Base-by-base conservation (phyloP, 1,140 invertebrate species). In the Laodelphax striatellus region DNA sequence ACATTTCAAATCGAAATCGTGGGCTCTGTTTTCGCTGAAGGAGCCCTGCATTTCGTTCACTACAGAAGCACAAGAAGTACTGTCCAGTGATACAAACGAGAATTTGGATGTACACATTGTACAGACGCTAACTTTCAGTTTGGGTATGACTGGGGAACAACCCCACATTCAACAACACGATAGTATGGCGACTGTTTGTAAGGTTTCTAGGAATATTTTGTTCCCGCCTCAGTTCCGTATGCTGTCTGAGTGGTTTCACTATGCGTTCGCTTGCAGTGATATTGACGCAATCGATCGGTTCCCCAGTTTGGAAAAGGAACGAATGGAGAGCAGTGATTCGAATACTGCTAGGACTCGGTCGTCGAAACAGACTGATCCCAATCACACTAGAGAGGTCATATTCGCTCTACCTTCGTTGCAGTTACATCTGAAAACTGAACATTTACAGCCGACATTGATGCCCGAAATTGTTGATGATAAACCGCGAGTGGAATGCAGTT, bases 1-100 rank as follows among this genome's bases (percentile, higher is more conserved):
- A 67, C 97, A 97, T 74, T 96, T 98, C 73, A 94, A 94, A 65
- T 87, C 93, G 28, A 97, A 97, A 75, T 94, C 88, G 2, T 98
- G 95, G 94, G 94, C 94, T 1, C 70, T 97, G 28, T 98, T 98
- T 72, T 95, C 90, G 62, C 76, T 98, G 53, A 90, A 92, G 72
- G 92, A 97, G 65, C 94, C 94, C 0, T 92, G 85, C 62, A 97
- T 98, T 62, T 92, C 87, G 67, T 98, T 98, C 76, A 86, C 92
- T 17, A 96, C 94, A 0, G 94, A 97, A 74, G 92, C 92, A 1
- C 91, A 95, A 71, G 87, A 92, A 73, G 81, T 90, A 44, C 80
- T 81, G 28, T 79, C 80, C 52, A 79, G 82, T 54, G 79, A 83
- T 69, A 22, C 46, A 13, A 44, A 58, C 43, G 64, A 70, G 54